phyloP scores from a whole-genome alignment of 2,113 vertebrate species.

The Laterallus jamaicensis region DNA sequence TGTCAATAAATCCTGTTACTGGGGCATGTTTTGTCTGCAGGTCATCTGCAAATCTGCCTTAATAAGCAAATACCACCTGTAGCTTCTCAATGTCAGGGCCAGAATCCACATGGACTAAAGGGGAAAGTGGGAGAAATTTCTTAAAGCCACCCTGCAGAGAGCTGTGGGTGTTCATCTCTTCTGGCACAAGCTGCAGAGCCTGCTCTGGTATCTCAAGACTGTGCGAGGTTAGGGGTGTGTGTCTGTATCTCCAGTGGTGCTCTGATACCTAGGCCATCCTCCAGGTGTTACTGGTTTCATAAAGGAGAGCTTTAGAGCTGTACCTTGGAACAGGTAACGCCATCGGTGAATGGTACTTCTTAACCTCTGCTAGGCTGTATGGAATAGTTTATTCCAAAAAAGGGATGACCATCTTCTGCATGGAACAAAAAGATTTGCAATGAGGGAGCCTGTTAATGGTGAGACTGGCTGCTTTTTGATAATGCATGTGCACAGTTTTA shows the following conservation, averaged over 20 bases:
- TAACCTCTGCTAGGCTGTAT: not conserved
- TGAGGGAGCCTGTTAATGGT: not conserved
- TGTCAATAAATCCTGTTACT: constrained; percentile 14
- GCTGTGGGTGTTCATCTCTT: not conserved
- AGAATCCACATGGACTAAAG: not conserved
- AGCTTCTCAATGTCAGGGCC: not conserved
- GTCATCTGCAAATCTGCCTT: not conserved
- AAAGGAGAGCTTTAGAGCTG: not conserved
- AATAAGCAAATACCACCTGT: constrained; percentile 6
- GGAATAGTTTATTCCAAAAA: not conserved
- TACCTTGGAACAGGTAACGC: not conserved
- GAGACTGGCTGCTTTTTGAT: not conserved
- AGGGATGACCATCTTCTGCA: not conserved
- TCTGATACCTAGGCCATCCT: not conserved
- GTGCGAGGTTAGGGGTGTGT: not conserved
- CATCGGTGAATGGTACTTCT: not conserved
- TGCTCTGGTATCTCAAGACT: not conserved
- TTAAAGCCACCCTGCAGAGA: not conserved
- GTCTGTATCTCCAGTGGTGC: not conserved
- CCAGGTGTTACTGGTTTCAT: accelerated
- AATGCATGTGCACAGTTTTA: not conserved
- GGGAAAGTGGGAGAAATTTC: not conserved
- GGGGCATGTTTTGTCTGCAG: not conserved
- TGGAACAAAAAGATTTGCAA: not conserved
- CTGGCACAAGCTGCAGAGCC: not conserved